Conservation (phyloP, 2,888 invertebrate species). For the Ecliptopera silaceata region DNA sequence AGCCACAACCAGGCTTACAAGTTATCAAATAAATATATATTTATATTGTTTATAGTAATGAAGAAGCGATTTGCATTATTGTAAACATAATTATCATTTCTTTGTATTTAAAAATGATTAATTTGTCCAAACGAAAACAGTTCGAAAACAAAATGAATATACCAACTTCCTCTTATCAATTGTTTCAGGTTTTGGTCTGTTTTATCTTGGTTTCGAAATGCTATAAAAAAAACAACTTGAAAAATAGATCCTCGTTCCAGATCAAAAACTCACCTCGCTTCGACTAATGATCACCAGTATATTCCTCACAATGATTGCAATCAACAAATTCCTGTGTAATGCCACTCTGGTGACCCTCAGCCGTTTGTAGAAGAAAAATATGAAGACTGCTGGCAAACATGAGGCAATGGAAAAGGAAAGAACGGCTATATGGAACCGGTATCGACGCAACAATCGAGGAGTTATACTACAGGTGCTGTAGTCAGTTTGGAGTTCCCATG, state of each 20-base stretch:
- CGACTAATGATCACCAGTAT: conserved; percentile 82
- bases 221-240: too few species aligned
- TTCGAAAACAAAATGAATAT: too few species aligned
- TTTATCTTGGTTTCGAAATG: too few species aligned
- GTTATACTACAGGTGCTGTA: conserved; percentile 83
- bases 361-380: conserved; percentile 81
- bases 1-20: background rate
- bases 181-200: too few species aligned
- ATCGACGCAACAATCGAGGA: conserved; percentile 75
- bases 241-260: background rate
- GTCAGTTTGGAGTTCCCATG: conserved; percentile 84
- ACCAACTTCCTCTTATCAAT: too few species aligned
- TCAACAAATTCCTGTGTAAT: conserved; percentile 84
- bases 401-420: conserved; percentile 77
- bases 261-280: conserved; percentile 61
- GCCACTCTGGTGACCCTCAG: conserved; percentile 79
- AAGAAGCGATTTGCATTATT: too few species aligned
- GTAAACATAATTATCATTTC: too few species aligned
- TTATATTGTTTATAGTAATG: too few species aligned
- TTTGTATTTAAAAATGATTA: too few species aligned
- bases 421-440: conserved; percentile 79
- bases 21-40: too few species aligned
- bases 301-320: conserved; percentile 83
- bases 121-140: too few species aligned
- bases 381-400: conserved; percentile 82